Conservation (phyloP, 2,888 invertebrate genomes). For the Disparrhopalites patrizii region DNA sequence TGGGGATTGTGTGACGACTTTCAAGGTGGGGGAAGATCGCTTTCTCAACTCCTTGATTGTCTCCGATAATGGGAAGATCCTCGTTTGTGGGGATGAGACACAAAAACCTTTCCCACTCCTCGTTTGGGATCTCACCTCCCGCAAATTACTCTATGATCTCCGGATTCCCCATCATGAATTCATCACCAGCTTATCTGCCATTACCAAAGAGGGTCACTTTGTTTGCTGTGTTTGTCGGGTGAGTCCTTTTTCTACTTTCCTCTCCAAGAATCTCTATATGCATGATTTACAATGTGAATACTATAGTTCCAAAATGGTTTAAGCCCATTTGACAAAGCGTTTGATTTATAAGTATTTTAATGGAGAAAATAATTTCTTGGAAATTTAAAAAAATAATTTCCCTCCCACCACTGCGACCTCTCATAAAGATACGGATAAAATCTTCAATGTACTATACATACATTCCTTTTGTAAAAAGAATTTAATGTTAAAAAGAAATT, state of each 20-base stretch:
- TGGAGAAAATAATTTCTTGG: neutral
- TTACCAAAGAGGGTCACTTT: slow-evolving; percentile 73
- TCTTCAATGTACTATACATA: no score
- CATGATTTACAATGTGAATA: neutral
- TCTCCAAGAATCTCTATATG: neutral
- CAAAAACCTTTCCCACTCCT: slow-evolving; percentile 86
- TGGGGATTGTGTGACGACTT: slow-evolving; percentile 77
- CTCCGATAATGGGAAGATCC: slow-evolving; percentile 78
- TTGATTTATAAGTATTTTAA: neutral
- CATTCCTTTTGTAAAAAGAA: no score
- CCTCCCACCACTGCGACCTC: no score
- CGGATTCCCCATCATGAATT: slow-evolving; percentile 87
- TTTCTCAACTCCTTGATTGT: slow-evolving; percentile 82
- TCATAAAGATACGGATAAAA: no score
- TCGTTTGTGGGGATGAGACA: slow-evolving; percentile 87
- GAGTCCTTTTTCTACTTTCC: slow-evolving; percentile 23
- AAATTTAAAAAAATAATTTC: no score
- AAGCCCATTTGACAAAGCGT: neutral
- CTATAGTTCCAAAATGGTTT: no score
- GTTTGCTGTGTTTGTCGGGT: slow-evolving; percentile 58
- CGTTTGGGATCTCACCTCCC: slow-evolving; percentile 80
- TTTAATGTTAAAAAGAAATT: no score
- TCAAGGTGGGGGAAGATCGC: slow-evolving; percentile 80
- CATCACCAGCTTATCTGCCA: slow-evolving; percentile 74
- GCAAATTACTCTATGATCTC: slow-evolving; percentile 79